Conservation (phyloP, 1,140 invertebrate genomes). For the Dendrolimus kikuchii region DNA sequence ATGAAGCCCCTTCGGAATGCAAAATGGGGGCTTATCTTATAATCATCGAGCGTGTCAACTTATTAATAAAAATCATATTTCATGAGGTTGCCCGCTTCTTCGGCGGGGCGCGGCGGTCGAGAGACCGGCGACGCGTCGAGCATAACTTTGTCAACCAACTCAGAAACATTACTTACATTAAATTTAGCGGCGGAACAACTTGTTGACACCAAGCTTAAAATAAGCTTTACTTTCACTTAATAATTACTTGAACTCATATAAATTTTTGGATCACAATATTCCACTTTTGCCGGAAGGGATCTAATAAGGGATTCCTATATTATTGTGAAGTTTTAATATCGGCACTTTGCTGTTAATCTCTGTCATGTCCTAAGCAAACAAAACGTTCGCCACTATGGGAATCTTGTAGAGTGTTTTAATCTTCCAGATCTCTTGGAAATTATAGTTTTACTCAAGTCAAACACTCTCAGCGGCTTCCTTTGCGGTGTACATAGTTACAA, state of each 20-base stretch:
- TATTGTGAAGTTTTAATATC: slow-evolving; percentile 23
- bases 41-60: slow-evolving; percentile 70
- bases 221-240: slow-evolving; percentile 21
- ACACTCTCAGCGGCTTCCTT: slow-evolving; percentile 35
- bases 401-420: slow-evolving; percentile 44
- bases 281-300: not conserved
- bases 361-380: slow-evolving; percentile 59
- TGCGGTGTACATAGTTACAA: slow-evolving; percentile 5
- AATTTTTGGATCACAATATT: not conserved
- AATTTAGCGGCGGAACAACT: slow-evolving; percentile 28
- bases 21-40: slow-evolving; percentile 70
- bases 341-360: slow-evolving; percentile 34
- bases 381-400: slow-evolving; percentile 28
- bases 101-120: slow-evolving; percentile 16
- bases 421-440: slow-evolving; percentile 53
- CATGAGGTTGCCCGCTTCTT: slow-evolving; percentile 30
- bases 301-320: slow-evolving; percentile 6
- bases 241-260: slow-evolving; percentile 4
- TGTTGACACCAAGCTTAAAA: slow-evolving; percentile 28
- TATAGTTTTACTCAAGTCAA: slow-evolving; percentile 51
- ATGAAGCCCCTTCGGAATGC: slow-evolving; percentile 58
- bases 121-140: slow-evolving; percentile 19
- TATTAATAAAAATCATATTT: slow-evolving; percentile 73
- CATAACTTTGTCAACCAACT: slow-evolving; percentile 24
- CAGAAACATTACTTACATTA: slow-evolving; percentile 22